Base-by-base conservation (phyloP, 2,797 vertebrate species). In the Clamator glandarius region DNA sequence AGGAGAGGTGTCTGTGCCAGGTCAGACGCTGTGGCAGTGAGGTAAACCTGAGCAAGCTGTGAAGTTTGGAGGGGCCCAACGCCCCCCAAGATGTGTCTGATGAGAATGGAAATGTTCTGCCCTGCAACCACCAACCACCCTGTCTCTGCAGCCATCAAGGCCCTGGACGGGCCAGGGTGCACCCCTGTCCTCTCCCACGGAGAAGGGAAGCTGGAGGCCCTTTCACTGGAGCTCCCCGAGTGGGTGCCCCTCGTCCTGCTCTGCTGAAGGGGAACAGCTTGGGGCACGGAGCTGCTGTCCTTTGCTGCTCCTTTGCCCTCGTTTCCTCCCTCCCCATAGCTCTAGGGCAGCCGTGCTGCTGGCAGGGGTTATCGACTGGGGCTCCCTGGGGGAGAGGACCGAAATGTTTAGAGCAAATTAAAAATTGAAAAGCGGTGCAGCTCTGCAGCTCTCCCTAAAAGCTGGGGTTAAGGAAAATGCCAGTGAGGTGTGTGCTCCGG, bases 381-480 rank as follows among this genome's bases (percentile, higher is more conserved):
- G 51, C 21, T 66, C 55, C 70, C 77, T 0, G 0, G 19, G 19
- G 42, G 12, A 62, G 15, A 76, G 51, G 23, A 73, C 77, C 19
- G 7, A 76, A 90, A 81, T 92, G 79, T 96, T 97, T 87, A 96
- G 58, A 74, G 72, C 66, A 66, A 78, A 94, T 96, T 64, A 96
- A 96, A 96, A 90, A 96, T 91, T 83, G 79, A 92, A 78, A 79
- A 46, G 75, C 5, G 0, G 19, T 1, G 0, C 29, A 46, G 70
- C 76, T 88, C 73, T 83, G 82, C 92, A 59, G 61, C 88, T 84
- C 48, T 94, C n/a, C 86, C 72, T 96, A 85, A 96, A 95, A 97
- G 95, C 93, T 0, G 0, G 52, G 82, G 64, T 73, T 36, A 63
- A 36, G 86, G 70, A 62, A 19, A 90, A 41, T 2, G 4, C 41